phyloP scores from a whole-genome alignment of 2,113 vertebrate species.

The Stercorarius parasiticus region DNA sequence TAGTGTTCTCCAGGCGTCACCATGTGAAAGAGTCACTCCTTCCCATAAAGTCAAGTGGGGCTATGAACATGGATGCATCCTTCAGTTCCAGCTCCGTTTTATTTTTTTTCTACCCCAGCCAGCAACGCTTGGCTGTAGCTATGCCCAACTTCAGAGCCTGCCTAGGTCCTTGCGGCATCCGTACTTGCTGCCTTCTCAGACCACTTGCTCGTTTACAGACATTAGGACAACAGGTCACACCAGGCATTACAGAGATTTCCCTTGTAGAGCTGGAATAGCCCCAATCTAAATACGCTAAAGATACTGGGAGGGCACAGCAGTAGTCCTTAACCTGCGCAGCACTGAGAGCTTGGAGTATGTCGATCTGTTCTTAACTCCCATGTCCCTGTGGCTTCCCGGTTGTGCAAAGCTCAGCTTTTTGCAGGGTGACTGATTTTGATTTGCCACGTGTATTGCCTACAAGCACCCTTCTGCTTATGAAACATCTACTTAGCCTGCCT shows the following conservation, averaged over 20 bases:
- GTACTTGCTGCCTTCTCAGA: background rate
- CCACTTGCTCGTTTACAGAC: background rate
- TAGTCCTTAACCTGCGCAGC: background rate
- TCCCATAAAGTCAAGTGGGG: background rate
- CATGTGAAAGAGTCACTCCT: background rate
- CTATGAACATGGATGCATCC: background rate
- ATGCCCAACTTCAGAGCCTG: background rate
- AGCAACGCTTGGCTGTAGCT: background rate
- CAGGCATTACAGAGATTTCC: background rate
- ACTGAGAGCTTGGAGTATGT: background rate
- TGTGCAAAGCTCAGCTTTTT: background rate
- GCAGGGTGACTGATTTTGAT: background rate
- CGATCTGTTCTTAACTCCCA: fast-evolving
- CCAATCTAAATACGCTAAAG: background rate
- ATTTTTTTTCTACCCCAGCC: background rate
- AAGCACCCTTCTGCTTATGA: background rate
- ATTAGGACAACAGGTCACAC: background rate
- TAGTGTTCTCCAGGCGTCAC: background rate
- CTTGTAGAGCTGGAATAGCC: background rate
- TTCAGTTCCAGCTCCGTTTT: background rate
- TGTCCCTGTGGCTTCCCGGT: fast-evolving
- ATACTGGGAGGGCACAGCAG: background rate
- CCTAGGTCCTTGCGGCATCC: background rate
- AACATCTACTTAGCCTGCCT: background rate
- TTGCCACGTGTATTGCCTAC: background rate